Percentiles rank a stretch among this genome's conserved stretches.
These are phyloP conservation scores for Oceanodroma tethys DNA, from an alignment of 2,113 vertebrate genomes.

Conservation along the genomic window DNA sequence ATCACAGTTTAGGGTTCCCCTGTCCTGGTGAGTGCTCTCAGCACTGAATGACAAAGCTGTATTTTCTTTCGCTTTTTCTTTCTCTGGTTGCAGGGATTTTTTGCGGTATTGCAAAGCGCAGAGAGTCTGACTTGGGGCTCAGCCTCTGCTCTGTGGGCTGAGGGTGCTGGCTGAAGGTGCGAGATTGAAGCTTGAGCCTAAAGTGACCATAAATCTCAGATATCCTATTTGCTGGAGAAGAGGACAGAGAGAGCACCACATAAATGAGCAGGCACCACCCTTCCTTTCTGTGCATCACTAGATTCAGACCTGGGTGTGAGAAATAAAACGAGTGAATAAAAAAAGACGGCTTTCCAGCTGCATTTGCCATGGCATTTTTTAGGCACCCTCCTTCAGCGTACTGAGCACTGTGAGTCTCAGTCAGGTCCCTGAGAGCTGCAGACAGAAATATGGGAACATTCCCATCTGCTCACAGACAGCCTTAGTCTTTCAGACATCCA, in stretches of 20 bases:
- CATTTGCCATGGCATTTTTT: constrained; percentile 18
- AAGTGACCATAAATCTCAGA: constrained; percentile 3
- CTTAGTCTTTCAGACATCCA: constrained; percentile 32
- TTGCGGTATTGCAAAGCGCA: not conserved
- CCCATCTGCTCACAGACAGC: constrained; percentile 19
- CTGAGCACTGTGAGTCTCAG: not conserved
- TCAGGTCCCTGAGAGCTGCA: not conserved
- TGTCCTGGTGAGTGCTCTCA: not conserved
- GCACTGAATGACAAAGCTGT: accelerated
- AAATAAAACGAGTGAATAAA: not conserved
- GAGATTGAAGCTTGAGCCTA: not conserved
- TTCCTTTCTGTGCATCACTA: not conserved
- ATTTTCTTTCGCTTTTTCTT: not conserved
- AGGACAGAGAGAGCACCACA: not conserved
- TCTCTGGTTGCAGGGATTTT: not conserved
- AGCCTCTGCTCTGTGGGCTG: not conserved
- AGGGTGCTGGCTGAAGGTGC: not conserved
- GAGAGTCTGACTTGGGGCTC: not conserved
- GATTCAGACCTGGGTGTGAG: not conserved
- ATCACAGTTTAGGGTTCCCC: not conserved
- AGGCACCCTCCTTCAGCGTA: not conserved
- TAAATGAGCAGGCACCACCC: not conserved
- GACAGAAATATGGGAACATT: constrained; percentile 2
- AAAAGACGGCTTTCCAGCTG: not conserved
- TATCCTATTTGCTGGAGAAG: not conserved